Base-by-base conservation (phyloP, 2,113 vertebrate genomes). In the Gulo gulo region DNA sequence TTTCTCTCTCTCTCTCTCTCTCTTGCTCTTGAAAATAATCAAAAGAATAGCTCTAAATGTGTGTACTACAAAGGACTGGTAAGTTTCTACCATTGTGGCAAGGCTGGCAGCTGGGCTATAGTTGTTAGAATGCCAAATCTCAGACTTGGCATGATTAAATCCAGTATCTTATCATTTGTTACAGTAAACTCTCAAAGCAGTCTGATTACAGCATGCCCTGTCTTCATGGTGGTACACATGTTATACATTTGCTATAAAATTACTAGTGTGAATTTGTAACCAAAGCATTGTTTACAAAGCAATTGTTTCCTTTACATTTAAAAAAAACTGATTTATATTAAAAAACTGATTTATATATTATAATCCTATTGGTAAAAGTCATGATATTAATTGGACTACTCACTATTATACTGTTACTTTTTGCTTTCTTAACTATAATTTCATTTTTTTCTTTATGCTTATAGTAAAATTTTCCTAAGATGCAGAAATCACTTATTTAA, bases 201-300 rank as follows among this genome's bases (percentile, higher is more conserved):
- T 94, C 65, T 94, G 83, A 96, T 95, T 92, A 55, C 39, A 95
- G 18, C 7, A 21, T 96, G 50, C 39, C 29, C 24, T 87, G 50
- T 95, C 89, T 96, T 96, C 83, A 71, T 86, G 57, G 92, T 88
- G 93, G 50, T 73, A 97, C 93, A 97, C 4, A 0, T 93, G 95
- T 89, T 98, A 88, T 45, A 57, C 45, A 98, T 98, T 98, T 67
- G 81, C 61, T 93, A 85, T 95, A 67, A 92, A 97, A 97, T 96
- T 95, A 76, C 86, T 81, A 67, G 67, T 97, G 95, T 84, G 94
- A 97, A 78, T 88, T 61, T 67, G 82, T 94, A 92, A 95, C 24
- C 88, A 91, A 98, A 98, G 95, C 23, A 94, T 42, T 87, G 11
- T 95, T 97, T 91, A 97, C 12, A 71, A 95, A 94, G 63, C 29